Evolutionary conservation across 1,140 invertebrate species (phyloP), one percentile per base, ranked within the genome.

Genomic region (Cataglyphis hispanica): DNA sequence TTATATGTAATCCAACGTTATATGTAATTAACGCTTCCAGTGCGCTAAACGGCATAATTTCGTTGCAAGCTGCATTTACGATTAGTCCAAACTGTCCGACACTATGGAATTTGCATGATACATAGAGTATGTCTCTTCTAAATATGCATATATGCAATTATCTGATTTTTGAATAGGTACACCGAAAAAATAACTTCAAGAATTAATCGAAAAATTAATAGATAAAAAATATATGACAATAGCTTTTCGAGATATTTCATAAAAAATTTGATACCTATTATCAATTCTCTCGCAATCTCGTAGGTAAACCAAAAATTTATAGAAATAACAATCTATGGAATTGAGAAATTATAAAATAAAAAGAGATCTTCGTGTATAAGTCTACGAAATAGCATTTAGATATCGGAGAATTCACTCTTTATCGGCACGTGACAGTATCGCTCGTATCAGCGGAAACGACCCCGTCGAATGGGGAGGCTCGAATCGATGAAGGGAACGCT

Each of bases 401-500:
- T n/a, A n/a, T 43, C 10, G 4, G 19, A 13, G 16, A 69, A 22
- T 58, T 34, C 40, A n/a, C 19, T 16, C 46, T 77, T 43, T 77
- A 46, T 43, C 58, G 63, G 61, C 16, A 40, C 31, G 76, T 22
- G 50, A 56, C 46, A 53, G 46, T 34, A 13, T 83, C n/a, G 56
- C 13, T 13, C 37, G 66, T 34, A 46, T 60, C 78, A 58, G 25
- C 53, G 22, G 11, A 72, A 43, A 81, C 16, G 75, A 25, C 27
- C n/a, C 46, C 0, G 19, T 6, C 4, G 75, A 56, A 37, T 25
- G 64, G 25, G 75, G 13, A 27, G 10, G 75, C 27, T 34, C 46
- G 87, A 89, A 87, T 84, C 88, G 84, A 87, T 76, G 63, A 31
- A 46, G 88, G 88, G 76, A 87, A 89, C 78, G 46, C 64, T 89